Conservation (phyloP, 2,888 invertebrate genomes). For the Stramonita haemastoma region DNA sequence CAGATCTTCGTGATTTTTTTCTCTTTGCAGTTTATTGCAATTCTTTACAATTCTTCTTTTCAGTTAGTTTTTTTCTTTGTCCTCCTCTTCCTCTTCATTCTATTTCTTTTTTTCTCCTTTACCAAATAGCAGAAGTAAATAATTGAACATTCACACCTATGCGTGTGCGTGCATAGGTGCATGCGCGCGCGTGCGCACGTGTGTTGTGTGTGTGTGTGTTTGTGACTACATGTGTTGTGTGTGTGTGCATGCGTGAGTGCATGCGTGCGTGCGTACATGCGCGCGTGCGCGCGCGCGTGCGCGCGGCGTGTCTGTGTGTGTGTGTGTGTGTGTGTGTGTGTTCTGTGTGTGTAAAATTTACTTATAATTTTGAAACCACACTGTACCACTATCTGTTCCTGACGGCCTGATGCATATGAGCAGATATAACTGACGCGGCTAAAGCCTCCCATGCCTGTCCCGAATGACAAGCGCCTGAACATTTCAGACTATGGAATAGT, state of each 20-base stretch:
- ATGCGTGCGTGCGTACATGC: neutral
- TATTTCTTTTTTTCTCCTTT: neutral
- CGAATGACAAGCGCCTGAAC: too few species aligned
- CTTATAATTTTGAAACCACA: too few species aligned
- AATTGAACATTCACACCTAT: too few species aligned
- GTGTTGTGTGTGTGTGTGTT: neutral
- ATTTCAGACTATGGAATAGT: too few species aligned
- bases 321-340: neutral
- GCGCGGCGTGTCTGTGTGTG: neutral
- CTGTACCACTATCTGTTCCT: too few species aligned
- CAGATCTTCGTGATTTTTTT: neutral
- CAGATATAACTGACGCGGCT: too few species aligned
- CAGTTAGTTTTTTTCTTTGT: neutral
- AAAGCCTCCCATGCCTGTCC: too few species aligned
- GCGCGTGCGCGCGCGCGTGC: too few species aligned
- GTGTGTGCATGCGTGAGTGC: neutral
- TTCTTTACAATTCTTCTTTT: neutral
- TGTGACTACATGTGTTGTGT: too few species aligned
- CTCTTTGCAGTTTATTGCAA: neutral
- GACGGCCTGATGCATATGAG: too few species aligned
- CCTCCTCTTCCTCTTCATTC: neutral
- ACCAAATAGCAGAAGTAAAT: too few species aligned
- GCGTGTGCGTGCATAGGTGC: neutral
- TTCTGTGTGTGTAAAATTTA: too few species aligned
- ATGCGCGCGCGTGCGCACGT: neutral